Evolutionary conservation across 2,888 invertebrate species (phyloP).

Genomic region (Hypercompe scribonia): DNA sequence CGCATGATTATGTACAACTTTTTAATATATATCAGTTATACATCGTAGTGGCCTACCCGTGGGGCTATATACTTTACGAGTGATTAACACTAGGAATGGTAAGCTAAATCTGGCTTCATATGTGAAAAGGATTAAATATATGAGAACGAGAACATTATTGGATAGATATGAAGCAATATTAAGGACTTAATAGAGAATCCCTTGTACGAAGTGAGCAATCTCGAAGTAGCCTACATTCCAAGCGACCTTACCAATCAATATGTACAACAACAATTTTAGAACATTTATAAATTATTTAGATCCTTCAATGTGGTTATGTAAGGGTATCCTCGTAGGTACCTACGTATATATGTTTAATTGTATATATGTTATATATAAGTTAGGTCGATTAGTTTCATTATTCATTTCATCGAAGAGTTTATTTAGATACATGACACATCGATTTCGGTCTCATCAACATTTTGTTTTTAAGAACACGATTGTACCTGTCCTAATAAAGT

Average conservation of each 20-base stretch:
- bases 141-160: slow-evolving; percentile 69
- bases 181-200: slow-evolving; percentile 84
- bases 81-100: slow-evolving; percentile 77
- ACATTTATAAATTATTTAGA: slow-evolving; percentile 62
- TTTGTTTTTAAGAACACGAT: slow-evolving; percentile 47
- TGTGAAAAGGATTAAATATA: slow-evolving; percentile 73
- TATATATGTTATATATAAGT: slow-evolving; percentile 32
- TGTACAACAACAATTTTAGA: slow-evolving; percentile 78
- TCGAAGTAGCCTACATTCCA: slow-evolving; percentile 79
- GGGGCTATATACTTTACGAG: slow-evolving; percentile 70
- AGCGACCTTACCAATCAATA: slow-evolving; percentile 79
- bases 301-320: slow-evolving; percentile 53
- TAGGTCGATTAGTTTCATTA: slow-evolving; percentile 48
- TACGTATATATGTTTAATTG: slow-evolving; percentile 26
- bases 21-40: slow-evolving; percentile 65
- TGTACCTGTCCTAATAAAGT: slow-evolving; percentile 37
- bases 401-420: slow-evolving; percentile 42
- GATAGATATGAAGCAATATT: slow-evolving; percentile 80
- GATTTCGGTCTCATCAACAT: slow-evolving; percentile 38
- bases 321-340: slow-evolving; percentile 46
- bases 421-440: slow-evolving; percentile 46
- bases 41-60: slow-evolving; percentile 67
- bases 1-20: slow-evolving; percentile 77
- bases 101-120: slow-evolving; percentile 81
- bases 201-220: slow-evolving; percentile 85